Evolutionary conservation across 2,888 invertebrate species (phyloP), one percentile per base, ranked within the genome.

Genomic region (Eilema griseolum): DNA sequence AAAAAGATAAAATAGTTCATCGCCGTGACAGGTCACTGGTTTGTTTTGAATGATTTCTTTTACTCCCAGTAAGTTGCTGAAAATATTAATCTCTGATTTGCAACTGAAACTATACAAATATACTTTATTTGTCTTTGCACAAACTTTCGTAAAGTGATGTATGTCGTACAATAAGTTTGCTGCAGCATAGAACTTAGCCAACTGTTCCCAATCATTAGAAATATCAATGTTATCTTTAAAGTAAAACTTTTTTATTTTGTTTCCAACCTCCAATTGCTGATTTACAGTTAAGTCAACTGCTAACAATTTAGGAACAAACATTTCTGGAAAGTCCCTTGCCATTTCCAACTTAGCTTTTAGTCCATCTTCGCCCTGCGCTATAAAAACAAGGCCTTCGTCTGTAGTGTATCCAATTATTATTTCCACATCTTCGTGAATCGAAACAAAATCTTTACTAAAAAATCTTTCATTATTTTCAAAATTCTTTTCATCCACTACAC

Each of bases 351-450:
- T 37, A 77, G 72, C 24, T 72, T 75, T 33, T 78, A 33, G 64
- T 37, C 75, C 20, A 57, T 79, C n/a, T n/a, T n/a, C 70, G 11
- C 64, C 24, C 57, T 69, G 70, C 0, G 69, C n/a, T 28, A 68
- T 70, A 12, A 81, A 33, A 11, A 85, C 11, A 14, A 78, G n/a
- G 10, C 97, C 97, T 90, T 97, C 97, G 66, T 97, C 96, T 3
- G 95, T 95, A 33, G 96, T 97, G 5, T 96, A 87, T 3, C 97
- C 97, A 37, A 96, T 92, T 86, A 98, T 96, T 88, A 97, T 95
- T 0, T 97, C 97, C 0, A 96, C 91, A 23, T 74, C 85, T 66
- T 85, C 80, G 63, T 96, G 88, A 7, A 90, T 90, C 56, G 96
- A 96, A 26, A 90, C 85, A 78, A 91, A 89, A 66, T 86, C 78